Base-by-base conservation (phyloP, 2,888 invertebrate species). In the Caenorhabditis angaria region DNA sequence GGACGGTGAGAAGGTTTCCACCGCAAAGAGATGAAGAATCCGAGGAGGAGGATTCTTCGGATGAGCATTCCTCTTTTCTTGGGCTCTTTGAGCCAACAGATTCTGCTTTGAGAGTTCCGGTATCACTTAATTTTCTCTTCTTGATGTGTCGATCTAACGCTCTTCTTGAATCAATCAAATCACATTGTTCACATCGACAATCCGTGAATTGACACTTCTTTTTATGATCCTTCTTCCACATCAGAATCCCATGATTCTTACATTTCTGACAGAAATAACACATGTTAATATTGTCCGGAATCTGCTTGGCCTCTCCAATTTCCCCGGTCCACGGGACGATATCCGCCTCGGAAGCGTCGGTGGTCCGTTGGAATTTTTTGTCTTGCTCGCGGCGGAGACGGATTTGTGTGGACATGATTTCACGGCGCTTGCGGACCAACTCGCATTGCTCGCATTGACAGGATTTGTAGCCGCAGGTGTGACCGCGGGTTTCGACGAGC, bases 231-330 rank as follows among this genome's bases (percentile, higher is more conserved):
- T 85, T 85, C 71, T 85, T 85, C 84, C 85, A 85, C 68, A 81
- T 81, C 14, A 85, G 70, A 14, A 83, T 69, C 22, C 82, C 83
- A 61, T 85, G 85, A 61, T 85, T 85, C 65, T 85, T 85, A 77
- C 85, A 85, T 69, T 85, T 85, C 61, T 85, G 85, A 61, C 85
- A 85, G 64, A 85, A 84, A 70, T 85, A 85, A 74, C 85, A 85
- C 72, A 76, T 77, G 67, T 74, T 71, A 20, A 61, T 51, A 28
- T 51, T 54, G 2, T 63, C 69, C 29, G 65, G 28, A 12, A 60
- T 53, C 14, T 51, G n/a, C 54, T 71, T 69, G 29, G 53, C 41
- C 32, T 73, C 67, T 51, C 54, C 61, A 6, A 58, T n/a, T 20
- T 72, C 61, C 10, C 67, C 70, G 14, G 57, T 62, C 61, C 68